Evolutionary conservation across 2,113 vertebrate species (phyloP).

Genomic region (Neoarius graeffei): DNA sequence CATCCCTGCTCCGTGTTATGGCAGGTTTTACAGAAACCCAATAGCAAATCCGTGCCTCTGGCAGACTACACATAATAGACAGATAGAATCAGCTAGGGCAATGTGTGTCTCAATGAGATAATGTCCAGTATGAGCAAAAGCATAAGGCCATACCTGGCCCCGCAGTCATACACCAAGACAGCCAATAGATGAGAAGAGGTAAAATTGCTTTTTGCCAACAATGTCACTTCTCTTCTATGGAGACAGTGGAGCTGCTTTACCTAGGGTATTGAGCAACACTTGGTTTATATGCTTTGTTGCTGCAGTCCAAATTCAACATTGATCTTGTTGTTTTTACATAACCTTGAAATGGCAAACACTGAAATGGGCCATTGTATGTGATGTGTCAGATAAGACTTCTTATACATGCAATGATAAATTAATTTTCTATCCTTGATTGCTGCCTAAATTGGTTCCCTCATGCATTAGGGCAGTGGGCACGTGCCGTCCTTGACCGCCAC

Average conservation of each 20-base stretch:
- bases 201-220: constrained; percentile 13
- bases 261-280: neutral
- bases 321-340: neutral
- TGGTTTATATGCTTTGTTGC: neutral
- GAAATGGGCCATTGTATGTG: neutral
- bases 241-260: neutral
- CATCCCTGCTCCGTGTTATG: constrained; percentile 66
- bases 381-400: neutral
- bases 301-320: neutral
- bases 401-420: neutral
- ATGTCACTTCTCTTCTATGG: neutral
- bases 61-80: constrained; percentile 64
- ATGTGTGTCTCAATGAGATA: constrained; percentile 70
- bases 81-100: constrained; percentile 75
- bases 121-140: constrained; percentile 64
- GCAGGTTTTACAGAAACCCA: constrained; percentile 68
- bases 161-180: constrained; percentile 20
- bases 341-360: neutral
- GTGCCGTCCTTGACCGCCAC: too few relatives aligned
- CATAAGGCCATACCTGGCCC: constrained; percentile 47
- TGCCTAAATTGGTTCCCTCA: too few relatives aligned
- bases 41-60: constrained; percentile 57
- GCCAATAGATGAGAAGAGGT: neutral
- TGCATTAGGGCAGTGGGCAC: too few relatives aligned
- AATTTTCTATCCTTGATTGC: neutral